Conservation (phyloP, 2,888 invertebrate genomes). For the Caenorhabditis afra region DNA sequence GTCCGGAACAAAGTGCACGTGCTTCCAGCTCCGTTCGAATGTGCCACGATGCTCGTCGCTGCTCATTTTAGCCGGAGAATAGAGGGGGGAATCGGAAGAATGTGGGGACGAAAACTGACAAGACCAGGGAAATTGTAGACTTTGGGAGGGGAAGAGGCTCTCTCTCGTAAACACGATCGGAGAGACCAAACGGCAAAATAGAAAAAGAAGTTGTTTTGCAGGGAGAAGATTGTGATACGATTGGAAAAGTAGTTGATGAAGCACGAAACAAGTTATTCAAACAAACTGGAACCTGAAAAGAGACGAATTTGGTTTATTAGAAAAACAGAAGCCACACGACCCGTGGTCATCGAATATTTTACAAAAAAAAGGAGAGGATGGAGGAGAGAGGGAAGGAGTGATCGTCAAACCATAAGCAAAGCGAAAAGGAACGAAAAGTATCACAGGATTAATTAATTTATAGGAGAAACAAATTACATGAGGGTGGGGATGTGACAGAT, state of each 20-base stretch:
- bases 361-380: constrained; percentile 7
- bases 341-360: constrained; percentile 4
- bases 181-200: constrained; percentile 17
- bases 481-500: constrained; percentile 44
- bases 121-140: constrained; percentile 21
- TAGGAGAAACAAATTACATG: constrained; percentile 48
- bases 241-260: constrained; percentile 10
- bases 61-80: constrained; percentile 8
- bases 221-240: constrained; percentile 2
- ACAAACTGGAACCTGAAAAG: constrained; percentile 1
- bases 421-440: constrained; percentile 15
- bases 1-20: constrained; percentile 27
- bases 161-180: constrained; percentile 23
- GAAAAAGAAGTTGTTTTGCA: constrained; percentile 8
- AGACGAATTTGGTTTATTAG: constrained; percentile 29
- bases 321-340: constrained; percentile 19
- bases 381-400: too few species aligned
- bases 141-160: constrained; percentile 7
- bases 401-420: too few species aligned
- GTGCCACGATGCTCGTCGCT: constrained; percentile 17
- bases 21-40: constrained; percentile 35
- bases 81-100: constrained; percentile 1
- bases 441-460: constrained; percentile 43
- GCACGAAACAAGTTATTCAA: background rate
- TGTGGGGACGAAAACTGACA: background rate